These are phyloP conservation scores for Serilophus lunatus DNA, from an alignment of 2,113 vertebrate species.

Conservation along the genomic window DNA sequence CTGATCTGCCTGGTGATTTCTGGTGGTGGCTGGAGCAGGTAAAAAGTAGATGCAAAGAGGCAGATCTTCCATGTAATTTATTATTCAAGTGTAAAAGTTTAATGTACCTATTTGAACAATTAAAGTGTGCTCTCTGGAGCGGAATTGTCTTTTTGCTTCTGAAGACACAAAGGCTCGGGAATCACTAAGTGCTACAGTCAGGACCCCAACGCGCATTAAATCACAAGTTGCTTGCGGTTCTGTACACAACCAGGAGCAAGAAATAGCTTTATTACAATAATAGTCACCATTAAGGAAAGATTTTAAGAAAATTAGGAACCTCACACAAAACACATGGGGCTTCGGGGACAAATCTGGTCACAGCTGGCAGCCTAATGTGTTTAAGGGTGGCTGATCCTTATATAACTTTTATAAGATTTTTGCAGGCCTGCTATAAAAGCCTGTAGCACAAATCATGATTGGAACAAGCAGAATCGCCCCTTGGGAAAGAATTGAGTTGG, in stretches of 20 bases:
- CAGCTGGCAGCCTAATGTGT: not conserved
- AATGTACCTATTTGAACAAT: slow-evolving; percentile 9
- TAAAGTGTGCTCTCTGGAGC: not conserved
- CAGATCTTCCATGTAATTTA: not conserved
- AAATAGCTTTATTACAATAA: not conserved
- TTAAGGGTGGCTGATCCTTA: slow-evolving; percentile 2
- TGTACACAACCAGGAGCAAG: not conserved
- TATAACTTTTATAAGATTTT: slow-evolving; percentile 1
- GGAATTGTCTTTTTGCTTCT: not conserved
- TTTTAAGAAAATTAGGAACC: not conserved
- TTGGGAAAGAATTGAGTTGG: not conserved
- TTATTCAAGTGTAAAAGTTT: not conserved
- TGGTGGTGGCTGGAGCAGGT: not conserved
- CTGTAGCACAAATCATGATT: not conserved
- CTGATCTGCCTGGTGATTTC: not conserved
- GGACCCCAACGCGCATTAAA: not conserved
- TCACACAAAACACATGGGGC: not conserved
- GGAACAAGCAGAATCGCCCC: not conserved
- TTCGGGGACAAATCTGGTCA: not conserved
- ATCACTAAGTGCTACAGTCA: not conserved
- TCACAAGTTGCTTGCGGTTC: not conserved
- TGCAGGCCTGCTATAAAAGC: not conserved
- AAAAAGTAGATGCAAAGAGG: not conserved
- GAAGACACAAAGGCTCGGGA: not conserved
- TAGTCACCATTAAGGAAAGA: not conserved